Evolutionary conservation across 2,888 invertebrate genomes (phyloP).

Genomic region (Cheilosia scutellata): DNA sequence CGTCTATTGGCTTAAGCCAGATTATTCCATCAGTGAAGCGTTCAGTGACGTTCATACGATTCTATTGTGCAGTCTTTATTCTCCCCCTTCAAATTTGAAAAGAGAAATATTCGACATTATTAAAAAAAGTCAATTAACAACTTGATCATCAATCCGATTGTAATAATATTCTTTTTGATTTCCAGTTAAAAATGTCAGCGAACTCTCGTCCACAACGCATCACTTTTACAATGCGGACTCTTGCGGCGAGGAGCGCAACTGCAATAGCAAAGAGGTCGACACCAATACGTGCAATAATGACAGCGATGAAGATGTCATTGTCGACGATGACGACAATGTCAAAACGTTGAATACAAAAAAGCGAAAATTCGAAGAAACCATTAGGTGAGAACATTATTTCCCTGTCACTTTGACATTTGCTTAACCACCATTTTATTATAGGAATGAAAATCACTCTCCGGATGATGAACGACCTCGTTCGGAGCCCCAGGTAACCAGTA

Average conservation of each 20-base stretch:
- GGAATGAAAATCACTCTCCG: conserved; percentile 81
- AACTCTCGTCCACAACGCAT: conserved; percentile 83
- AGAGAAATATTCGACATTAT: too few species aligned
- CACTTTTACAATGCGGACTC: conserved; percentile 84
- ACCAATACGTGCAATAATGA: conserved; percentile 83
- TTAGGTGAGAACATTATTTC: conserved; percentile 78
- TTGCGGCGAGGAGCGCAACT: conserved; percentile 79
- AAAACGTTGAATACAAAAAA: conserved; percentile 80
- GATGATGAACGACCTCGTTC: conserved; percentile 82
- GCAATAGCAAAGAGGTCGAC: conserved; percentile 79
- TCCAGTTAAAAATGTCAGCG: conserved; percentile 83
- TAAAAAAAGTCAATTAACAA: too few species aligned
- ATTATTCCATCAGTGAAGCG: too few species aligned
- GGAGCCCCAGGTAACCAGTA: conserved; percentile 83
- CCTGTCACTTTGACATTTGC: neutral
- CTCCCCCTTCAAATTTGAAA: too few species aligned
- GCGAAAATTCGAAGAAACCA: conserved; percentile 82
- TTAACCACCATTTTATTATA: conserved; percentile 40
- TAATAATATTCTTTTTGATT: conserved; percentile 72
- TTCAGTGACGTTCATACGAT: too few species aligned
- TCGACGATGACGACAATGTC: conserved; percentile 83
- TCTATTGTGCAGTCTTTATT: too few species aligned
- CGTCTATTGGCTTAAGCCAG: too few species aligned
- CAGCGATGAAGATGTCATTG: conserved; percentile 84
- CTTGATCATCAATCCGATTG: neutral